Percentiles rank a stretch among this genome's conserved stretches.
Conservation (phyloP, 1,140 invertebrate species). For the Lasioglossum baleicum region DNA sequence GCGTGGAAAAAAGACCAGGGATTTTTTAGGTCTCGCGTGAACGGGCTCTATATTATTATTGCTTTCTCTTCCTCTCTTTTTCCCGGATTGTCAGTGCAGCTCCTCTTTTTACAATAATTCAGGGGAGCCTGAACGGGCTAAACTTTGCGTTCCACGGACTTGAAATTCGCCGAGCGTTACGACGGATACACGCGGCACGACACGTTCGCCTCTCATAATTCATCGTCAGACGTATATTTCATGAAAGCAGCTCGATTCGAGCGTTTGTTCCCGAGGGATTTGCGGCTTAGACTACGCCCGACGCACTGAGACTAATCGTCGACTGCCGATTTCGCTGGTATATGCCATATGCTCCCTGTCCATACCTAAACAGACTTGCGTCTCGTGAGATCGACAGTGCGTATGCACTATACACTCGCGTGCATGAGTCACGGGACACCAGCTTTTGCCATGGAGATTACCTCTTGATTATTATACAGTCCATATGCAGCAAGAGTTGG, state of each 20-base stretch:
- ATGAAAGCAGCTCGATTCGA: conserved; percentile 17
- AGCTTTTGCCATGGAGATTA: too few species aligned
- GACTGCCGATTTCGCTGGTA: neutral
- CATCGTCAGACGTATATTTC: conserved; percentile 42
- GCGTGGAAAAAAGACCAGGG: neutral
- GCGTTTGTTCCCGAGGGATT: conserved; percentile 36
- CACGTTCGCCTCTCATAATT: conserved; percentile 45
- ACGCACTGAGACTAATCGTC: conserved; percentile 41
- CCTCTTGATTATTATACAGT: too few species aligned
- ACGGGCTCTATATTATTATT: neutral
- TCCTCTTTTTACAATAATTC: conserved; percentile 18
- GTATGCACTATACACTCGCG: too few species aligned
- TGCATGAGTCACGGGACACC: too few species aligned
- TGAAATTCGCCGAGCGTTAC: conserved; percentile 40
- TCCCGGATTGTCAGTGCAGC: neutral
- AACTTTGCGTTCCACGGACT: neutral
- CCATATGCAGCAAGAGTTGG: too few species aligned
- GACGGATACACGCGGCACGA: conserved; percentile 6
- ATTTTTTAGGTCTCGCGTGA: neutral
- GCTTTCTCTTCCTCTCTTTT: too few species aligned
- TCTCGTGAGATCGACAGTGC: neutral
- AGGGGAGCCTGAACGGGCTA: neutral
- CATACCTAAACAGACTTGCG: neutral
- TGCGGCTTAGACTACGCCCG: conserved; percentile 11
- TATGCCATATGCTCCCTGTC: neutral